These are phyloP conservation scores for Zygaena filipendulae DNA, from an alignment of 2,888 invertebrate species.

Conservation along the genomic window DNA sequence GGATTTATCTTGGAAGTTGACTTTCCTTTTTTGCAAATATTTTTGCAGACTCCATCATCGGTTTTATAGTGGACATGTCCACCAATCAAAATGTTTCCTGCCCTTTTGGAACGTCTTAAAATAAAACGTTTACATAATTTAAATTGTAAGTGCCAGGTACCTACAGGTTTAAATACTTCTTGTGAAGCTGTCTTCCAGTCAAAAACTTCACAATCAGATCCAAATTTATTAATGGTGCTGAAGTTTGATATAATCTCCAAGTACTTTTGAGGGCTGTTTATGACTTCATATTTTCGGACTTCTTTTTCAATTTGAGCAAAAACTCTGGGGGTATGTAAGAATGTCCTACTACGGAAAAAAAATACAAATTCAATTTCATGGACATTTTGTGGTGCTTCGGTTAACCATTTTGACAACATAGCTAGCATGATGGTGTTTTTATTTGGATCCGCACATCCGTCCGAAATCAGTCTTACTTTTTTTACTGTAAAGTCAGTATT, in stretches of 20 bases:
- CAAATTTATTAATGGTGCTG: conserved; percentile 13
- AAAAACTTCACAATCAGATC: conserved; percentile 14
- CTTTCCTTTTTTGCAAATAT: conserved; percentile 8
- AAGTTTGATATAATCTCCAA: conserved; percentile 14
- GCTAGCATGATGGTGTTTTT: conserved; percentile 20
- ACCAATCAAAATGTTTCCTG: conserved; percentile 17
- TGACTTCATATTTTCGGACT: conserved; percentile 12
- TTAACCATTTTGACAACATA: conserved; percentile 18
- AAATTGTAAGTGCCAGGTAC: conserved; percentile 17
- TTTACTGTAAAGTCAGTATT: conserved; percentile 6
- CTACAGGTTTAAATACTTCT: conserved; percentile 16
- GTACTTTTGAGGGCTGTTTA: conserved; percentile 10
- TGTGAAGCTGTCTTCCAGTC: conserved; percentile 18
- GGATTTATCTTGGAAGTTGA: conserved; percentile 1
- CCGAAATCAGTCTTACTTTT: conserved; percentile 7
- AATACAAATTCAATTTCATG: not conserved
- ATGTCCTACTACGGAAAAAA: not conserved
- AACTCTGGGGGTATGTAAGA: conserved; percentile 1
- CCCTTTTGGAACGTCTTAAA: conserved; percentile 16
- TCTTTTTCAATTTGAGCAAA: conserved; percentile 16
- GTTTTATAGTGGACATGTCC: conserved; percentile 18
- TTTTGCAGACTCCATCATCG: conserved; percentile 16
- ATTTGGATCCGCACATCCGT: conserved; percentile 18
- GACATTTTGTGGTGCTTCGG: conserved; percentile 2
- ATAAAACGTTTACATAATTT: conserved; percentile 16